These are phyloP conservation scores for Phyllotreta cruciferae DNA, from an alignment of 2,888 invertebrate species.

Conservation along the genomic window DNA sequence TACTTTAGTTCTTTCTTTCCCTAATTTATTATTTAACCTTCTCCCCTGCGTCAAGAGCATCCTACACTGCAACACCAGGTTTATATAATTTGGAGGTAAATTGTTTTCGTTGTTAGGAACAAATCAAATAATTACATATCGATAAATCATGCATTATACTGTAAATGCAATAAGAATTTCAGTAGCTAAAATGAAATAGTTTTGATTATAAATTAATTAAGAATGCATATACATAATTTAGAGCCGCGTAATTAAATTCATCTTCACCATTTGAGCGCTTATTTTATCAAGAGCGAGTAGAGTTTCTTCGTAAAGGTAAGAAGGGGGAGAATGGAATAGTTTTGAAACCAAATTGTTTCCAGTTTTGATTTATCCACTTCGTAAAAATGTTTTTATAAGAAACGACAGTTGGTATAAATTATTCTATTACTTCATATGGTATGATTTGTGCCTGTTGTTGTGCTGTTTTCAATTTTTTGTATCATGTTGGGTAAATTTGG, in stretches of 20 bases:
- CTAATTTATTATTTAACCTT: slow-evolving; percentile 42
- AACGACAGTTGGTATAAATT: slow-evolving; percentile 17
- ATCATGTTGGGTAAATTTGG: slow-evolving; percentile 18
- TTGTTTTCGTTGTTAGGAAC: neutral
- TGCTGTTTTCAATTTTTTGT: slow-evolving; percentile 8
- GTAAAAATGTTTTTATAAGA: slow-evolving; percentile 9
- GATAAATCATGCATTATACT: slow-evolving; percentile 11
- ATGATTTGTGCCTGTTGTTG: slow-evolving; percentile 27
- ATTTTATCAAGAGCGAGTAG: slow-evolving; percentile 2
- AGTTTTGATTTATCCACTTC: slow-evolving; percentile 5
- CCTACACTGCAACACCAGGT: slow-evolving; percentile 10
- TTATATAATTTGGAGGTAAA: slow-evolving; percentile 24
- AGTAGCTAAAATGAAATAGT: too few species aligned
- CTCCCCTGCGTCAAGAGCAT: slow-evolving; percentile 22
- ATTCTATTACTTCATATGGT: slow-evolving; percentile 43
- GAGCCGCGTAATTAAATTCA: too few species aligned
- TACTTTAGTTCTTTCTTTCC: slow-evolving; percentile 41
- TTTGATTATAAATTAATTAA: too few species aligned
- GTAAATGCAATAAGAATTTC: neutral
- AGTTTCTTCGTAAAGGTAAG: slow-evolving; percentile 54
- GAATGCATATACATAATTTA: too few species aligned
- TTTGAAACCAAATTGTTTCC: slow-evolving; percentile 54
- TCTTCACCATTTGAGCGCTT: neutral
- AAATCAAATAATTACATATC: neutral
- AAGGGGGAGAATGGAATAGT: slow-evolving; percentile 57